These are phyloP conservation scores for Phainopepla nitens DNA, from an alignment of 2,113 vertebrate species.

Conservation along the genomic window DNA sequence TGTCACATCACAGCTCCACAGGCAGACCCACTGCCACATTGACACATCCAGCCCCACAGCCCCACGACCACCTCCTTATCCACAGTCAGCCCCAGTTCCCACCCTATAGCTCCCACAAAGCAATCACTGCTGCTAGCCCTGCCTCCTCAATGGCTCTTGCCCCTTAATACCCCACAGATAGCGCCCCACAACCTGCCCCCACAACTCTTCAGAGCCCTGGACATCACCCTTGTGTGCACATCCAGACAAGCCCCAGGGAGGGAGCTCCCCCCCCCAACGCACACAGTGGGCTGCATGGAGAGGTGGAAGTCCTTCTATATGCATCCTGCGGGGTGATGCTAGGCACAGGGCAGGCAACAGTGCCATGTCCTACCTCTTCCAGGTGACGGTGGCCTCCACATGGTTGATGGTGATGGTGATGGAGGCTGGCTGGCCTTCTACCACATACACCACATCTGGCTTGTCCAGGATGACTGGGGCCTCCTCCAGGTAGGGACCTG, in stretches of 20 bases:
- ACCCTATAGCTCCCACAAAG: fast-evolving
- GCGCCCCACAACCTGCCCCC: fast-evolving
- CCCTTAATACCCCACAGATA: background rate
- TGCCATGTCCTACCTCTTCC: slow-evolving; percentile 82
- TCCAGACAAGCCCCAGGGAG: background rate
- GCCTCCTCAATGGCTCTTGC: background rate
- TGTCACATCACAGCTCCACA: background rate
- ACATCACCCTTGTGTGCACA: background rate
- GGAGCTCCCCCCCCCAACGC: fast-evolving
- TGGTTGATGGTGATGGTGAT: slow-evolving; percentile 90
- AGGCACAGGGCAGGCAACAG: background rate
- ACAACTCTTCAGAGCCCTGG: background rate
- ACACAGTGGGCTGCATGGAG: background rate
- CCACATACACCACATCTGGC: slow-evolving; percentile 86
- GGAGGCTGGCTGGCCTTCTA: slow-evolving; percentile 86
- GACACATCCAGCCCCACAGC: background rate
- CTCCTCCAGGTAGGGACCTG: slow-evolving; percentile 88
- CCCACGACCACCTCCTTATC: background rate
- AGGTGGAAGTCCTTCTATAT: background rate
- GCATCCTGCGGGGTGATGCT: background rate
- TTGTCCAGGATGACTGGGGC: slow-evolving; percentile 86
- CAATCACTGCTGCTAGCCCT: background rate
- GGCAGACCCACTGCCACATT: background rate
- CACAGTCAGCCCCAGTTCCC: background rate
- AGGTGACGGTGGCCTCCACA: slow-evolving; percentile 83